Base-by-base conservation (phyloP, 2,888 invertebrate species). In the Pecten maximus region DNA sequence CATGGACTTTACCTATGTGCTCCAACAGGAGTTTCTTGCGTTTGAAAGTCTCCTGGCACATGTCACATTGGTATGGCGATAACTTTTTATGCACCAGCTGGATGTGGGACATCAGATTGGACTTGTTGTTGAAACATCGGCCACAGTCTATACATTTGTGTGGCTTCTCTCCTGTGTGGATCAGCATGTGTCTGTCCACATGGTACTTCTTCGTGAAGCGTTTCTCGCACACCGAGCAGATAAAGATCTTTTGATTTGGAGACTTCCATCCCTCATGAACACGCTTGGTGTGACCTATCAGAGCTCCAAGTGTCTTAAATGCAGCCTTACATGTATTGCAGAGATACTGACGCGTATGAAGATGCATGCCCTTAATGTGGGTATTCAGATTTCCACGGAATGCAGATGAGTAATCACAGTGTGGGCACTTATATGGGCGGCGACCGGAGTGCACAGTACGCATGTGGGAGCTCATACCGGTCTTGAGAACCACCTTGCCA, bases 181-280 rank as follows among this genome's bases (percentile, higher is more conserved):
- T 96, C 89, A 96, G 91, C 95, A 96, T 96, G 92, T 96, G 96
- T 2, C 96, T 91, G 91, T 96, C 96, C 40, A 96, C 95, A 88
- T 96, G 96, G 93, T 96, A 96, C 91, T 96, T 96, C 94, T 96
- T 96, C n/a, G 95, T 96, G 92, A 96, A 96, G 28, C 96, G 91
- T 92, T 96, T 96, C 92, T 96, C 95, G 91, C 96, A 96, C n/a
- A 96, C 96, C 8, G 96, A 96, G 92, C 96, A 96, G 87, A 96
- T 96, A 90, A 96, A 96, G 92, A 96, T 96, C 92, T 96, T 95
- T 92, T 96, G 96, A 90, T 96, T 96, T n/a, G 96, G 96, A 12
- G 96, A 96, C 88, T 96, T 96, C 96, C 96, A 96, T 54, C 95
- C 95, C 89, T 96, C 96, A 90, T 96, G 96, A 15, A 96, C 96